Evolutionary conservation across 2,797 vertebrate genomes (phyloP).

Genomic region (Mus spretus): DNA sequence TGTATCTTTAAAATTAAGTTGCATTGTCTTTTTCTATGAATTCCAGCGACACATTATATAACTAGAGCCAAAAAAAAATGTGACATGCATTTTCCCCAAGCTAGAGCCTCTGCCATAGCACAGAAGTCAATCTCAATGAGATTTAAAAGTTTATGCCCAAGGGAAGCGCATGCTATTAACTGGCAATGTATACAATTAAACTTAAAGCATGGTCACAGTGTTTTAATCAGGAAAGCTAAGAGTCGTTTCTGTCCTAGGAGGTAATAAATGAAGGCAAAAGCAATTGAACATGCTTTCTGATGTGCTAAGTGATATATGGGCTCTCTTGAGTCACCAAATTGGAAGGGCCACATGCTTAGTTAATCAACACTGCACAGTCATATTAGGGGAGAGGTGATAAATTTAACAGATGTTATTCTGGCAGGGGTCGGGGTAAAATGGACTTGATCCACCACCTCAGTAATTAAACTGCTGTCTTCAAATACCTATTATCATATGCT

Average conservation of each 20-base stretch:
- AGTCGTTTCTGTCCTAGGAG: conserved; percentile 81
- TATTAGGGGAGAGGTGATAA: conserved; percentile 78
- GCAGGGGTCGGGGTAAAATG: conserved; percentile 78
- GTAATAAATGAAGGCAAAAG: conserved; percentile 84
- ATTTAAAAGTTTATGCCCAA: conserved; percentile 68
- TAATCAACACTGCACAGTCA: conserved; percentile 82
- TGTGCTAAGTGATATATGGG: conserved; percentile 82
- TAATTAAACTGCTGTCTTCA: conserved; percentile 81
- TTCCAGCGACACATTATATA: neutral
- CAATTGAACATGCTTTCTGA: conserved; percentile 82
- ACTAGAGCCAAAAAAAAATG: neutral
- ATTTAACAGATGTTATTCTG: conserved; percentile 81
- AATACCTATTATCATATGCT: conserved; percentile 74
- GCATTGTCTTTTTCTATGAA: conserved; percentile 31
- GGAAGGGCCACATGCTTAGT: conserved; percentile 81
- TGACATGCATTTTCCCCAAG: neutral
- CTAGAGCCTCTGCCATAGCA: neutral
- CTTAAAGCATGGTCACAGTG: conserved; percentile 63
- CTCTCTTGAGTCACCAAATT: conserved; percentile 77
- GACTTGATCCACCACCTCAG: conserved; percentile 78
- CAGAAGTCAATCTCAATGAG: conserved; percentile 65
- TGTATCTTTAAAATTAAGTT: conserved; percentile 32
- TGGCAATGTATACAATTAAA: conserved; percentile 81
- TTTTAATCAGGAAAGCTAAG: conserved; percentile 81
- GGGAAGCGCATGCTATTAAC: conserved; percentile 71